These are phyloP conservation scores for Cactoblastis cactorum DNA, from an alignment of 2,888 invertebrate species.

Conservation along the genomic window DNA sequence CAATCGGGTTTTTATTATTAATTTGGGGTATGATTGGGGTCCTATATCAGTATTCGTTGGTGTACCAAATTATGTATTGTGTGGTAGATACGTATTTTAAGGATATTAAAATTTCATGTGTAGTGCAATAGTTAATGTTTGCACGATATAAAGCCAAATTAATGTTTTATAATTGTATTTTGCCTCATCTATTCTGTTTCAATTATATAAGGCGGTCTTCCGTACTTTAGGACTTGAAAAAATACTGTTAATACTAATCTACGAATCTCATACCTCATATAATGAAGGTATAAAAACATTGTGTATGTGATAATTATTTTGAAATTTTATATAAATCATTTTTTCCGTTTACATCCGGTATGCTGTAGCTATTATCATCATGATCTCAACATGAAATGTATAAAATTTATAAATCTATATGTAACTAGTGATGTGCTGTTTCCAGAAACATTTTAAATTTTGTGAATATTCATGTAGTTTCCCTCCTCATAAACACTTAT, in stretches of 20 bases:
- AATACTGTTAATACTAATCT: background rate
- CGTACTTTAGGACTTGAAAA: background rate
- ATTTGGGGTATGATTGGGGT: constrained; percentile 33
- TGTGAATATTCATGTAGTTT: too few relatives aligned
- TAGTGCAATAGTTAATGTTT: constrained; percentile 18
- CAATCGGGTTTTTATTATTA: constrained; percentile 25
- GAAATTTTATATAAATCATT: background rate
- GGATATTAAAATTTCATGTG: background rate
- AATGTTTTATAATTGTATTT: background rate
- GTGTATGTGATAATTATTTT: background rate
- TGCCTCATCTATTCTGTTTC: background rate
- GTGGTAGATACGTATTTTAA: background rate
- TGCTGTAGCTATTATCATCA: background rate
- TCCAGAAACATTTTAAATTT: too few relatives aligned
- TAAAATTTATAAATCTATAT: background rate
- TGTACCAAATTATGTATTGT: background rate
- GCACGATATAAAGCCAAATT: constrained; percentile 5
- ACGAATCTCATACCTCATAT: constrained; percentile 3
- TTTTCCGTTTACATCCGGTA: background rate
- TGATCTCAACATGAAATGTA: background rate
- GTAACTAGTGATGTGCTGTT: background rate
- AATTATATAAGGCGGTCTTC: background rate
- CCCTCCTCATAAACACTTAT: too few relatives aligned
- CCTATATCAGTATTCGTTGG: constrained; percentile 19
- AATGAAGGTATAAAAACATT: background rate